phyloP scores from a whole-genome alignment of 2,888 invertebrate species.

The Netelia melanura region DNA sequence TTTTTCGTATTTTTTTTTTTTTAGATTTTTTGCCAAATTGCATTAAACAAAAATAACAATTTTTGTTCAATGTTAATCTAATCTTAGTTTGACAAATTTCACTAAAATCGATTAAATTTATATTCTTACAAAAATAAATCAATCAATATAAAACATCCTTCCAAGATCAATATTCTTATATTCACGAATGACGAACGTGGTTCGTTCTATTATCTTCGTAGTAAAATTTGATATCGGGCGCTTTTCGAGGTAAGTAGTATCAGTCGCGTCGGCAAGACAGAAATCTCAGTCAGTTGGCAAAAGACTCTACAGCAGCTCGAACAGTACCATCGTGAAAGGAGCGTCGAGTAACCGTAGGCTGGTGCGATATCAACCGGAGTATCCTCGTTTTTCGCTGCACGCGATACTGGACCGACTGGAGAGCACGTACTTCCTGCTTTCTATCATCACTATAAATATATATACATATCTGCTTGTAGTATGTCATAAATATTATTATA shows the following conservation, averaged over 20 bases:
- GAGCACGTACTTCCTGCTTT: background rate
- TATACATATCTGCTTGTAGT: background rate
- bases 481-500: background rate
- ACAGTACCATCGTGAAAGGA: constrained; percentile 18
- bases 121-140: background rate
- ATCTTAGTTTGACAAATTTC: background rate
- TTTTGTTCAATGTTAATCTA: too few species aligned
- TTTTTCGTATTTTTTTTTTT: too few species aligned
- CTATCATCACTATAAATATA: background rate
- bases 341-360: constrained; percentile 16
- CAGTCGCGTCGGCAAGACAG: constrained; percentile 55
- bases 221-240: background rate
- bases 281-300: constrained; percentile 16
- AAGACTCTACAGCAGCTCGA: constrained; percentile 21
- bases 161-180: background rate
- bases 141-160: too few species aligned
- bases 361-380: constrained; percentile 9
- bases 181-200: background rate
- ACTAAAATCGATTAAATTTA: background rate
- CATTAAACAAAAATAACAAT: too few species aligned
- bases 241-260: constrained; percentile 18
- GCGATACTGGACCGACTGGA: constrained; percentile 54
- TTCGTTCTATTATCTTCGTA: constrained; percentile 7
- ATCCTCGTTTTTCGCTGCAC: constrained; percentile 22
- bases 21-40: too few species aligned